Percentiles rank a stretch among this genome's conserved stretches.
These are phyloP conservation scores for Manacus vitellinus DNA, from an alignment of 2,113 vertebrate species.

Conservation along the genomic window DNA sequence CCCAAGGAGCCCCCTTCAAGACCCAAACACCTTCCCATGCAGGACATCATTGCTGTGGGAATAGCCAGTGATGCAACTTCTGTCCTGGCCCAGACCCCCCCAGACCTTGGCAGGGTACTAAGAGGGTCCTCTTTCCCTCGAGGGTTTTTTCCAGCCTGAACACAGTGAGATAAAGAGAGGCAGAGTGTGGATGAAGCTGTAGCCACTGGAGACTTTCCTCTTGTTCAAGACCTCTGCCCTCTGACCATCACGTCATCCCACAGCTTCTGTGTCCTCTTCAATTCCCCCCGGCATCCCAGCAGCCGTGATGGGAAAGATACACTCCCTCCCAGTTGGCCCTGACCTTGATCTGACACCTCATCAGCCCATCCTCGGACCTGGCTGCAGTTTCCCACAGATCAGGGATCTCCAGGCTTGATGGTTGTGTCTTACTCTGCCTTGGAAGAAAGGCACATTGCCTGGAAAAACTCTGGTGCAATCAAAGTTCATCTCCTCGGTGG, in stretches of 20 bases:
- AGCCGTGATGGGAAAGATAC: background rate
- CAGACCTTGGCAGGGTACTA: background rate
- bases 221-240: background rate
- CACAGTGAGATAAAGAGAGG: background rate
- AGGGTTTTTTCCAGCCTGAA: background rate
- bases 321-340: background rate
- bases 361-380: background rate
- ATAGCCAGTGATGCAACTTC: background rate
- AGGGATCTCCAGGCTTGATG: background rate
- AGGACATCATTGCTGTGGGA: background rate
- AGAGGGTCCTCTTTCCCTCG: background rate
- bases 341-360: constrained; percentile 10
- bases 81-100: background rate
- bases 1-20: background rate
- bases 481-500: background rate
- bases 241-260: background rate
- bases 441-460: background rate
- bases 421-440: background rate
- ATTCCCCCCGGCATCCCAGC: background rate
- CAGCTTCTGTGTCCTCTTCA: background rate
- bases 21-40: background rate
- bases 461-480: background rate
- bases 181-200: background rate
- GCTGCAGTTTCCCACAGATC: background rate
- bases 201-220: background rate